A percentile compares a stretch with the other conserved stretches of the same genome.
These are phyloP conservation scores for Agrilus biguttatus DNA, from an alignment of 2,888 invertebrate species.

Conservation along the genomic window DNA sequence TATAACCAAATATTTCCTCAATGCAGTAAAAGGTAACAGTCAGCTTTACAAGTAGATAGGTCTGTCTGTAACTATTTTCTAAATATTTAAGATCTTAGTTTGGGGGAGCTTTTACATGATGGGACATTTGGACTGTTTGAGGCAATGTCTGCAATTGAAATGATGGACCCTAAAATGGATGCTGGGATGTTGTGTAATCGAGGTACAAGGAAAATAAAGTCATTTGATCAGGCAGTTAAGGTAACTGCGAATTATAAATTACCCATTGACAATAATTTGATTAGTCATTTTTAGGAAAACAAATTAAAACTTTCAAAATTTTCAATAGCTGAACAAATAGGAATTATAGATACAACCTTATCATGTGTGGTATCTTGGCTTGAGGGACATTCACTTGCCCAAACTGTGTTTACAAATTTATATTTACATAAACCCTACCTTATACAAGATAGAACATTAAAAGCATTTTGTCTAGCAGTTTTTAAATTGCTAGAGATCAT, in stretches of 20 bases:
- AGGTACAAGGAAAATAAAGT: conserved; percentile 68
- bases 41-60: not conserved
- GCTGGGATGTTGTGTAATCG: conserved; percentile 94
- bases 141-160: conserved; percentile 99
- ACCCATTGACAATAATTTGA: not conserved
- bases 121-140: conserved; percentile 86
- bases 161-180: conserved; percentile 99
- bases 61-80: conserved; percentile 3
- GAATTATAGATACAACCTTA: conserved; percentile 86
- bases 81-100: conserved; percentile 47
- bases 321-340: conserved; percentile 68
- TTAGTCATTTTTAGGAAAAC: conserved; percentile 43
- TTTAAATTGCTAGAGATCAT: conserved; percentile 83
- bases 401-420: conserved; percentile 93
- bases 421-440: conserved; percentile 84
- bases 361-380: conserved; percentile 94
- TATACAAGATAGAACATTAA: conserved; percentile 68
- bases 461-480: conserved; percentile 73
- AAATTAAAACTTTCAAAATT: conserved; percentile 64
- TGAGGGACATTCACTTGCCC: conserved; percentile 91
- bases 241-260: conserved; percentile 31
- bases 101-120: conserved; percentile 88
- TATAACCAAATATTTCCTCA: conserved; percentile 42
- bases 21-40: conserved; percentile 41
- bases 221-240: conserved; percentile 74